Conservation (phyloP, 1,140 invertebrate genomes). For the Drosophila baimaii region DNA sequence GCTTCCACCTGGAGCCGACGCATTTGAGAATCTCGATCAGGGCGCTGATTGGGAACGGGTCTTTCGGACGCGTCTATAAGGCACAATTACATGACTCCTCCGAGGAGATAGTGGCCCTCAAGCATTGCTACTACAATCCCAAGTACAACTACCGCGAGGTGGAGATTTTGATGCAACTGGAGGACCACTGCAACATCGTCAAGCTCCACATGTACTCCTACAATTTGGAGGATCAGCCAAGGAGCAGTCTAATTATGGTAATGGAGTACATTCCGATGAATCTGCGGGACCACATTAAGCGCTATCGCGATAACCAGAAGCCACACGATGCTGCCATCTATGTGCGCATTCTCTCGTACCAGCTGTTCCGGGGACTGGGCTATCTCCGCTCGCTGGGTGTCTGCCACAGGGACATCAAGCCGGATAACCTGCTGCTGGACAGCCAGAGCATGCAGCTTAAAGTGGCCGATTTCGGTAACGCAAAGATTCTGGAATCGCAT, state of each 20-base stretch:
- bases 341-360: slow-evolving; percentile 88
- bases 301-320: background rate
- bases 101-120: slow-evolving; percentile 32
- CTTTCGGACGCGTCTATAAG: slow-evolving; percentile 52
- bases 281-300: slow-evolving; percentile 27
- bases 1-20: background rate
- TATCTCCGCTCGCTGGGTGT: slow-evolving; percentile 99
- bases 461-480: slow-evolving; percentile 99
- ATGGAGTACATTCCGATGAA: slow-evolving; percentile 64
- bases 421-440: slow-evolving; percentile 98
- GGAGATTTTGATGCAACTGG: slow-evolving; percentile 30
- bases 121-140: slow-evolving; percentile 36
- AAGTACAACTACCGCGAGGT: slow-evolving; percentile 16
- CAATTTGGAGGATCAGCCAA: slow-evolving; percentile 10
- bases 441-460: slow-evolving; percentile 98
- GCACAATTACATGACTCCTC: slow-evolving; percentile 9
- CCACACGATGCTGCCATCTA: background rate
- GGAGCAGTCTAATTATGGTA: slow-evolving; percentile 27
- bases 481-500: slow-evolving; percentile 96
- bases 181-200: slow-evolving; percentile 45
- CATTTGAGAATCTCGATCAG: slow-evolving; percentile 12
- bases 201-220: slow-evolving; percentile 26
- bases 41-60: slow-evolving; percentile 32
- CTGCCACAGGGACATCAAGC: slow-evolving; percentile 99
- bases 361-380: slow-evolving; percentile 98